These are phyloP conservation scores for Anastrepha ludens DNA, from an alignment of 1,140 invertebrate genomes.

Conservation along the genomic window DNA sequence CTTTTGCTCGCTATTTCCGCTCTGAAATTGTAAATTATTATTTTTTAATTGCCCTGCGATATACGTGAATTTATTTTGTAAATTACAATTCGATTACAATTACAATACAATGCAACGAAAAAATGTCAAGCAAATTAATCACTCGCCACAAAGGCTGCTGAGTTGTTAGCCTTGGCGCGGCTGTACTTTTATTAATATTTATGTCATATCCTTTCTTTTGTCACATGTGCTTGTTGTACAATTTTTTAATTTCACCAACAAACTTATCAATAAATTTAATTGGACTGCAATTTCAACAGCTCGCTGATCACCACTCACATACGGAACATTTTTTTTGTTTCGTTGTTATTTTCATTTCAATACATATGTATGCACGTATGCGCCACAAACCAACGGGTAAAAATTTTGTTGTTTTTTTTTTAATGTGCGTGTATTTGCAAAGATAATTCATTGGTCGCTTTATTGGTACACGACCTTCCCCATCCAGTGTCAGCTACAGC, in stretches of 20 bases:
- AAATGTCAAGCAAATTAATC: slow-evolving; percentile 2
- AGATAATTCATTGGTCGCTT: background rate
- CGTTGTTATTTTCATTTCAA: background rate
- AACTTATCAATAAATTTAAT: slow-evolving; percentile 34
- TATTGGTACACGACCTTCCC: background rate
- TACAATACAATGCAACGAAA: background rate
- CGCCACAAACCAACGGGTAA: background rate
- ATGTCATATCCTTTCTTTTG: slow-evolving; percentile 10
- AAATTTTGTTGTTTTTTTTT: background rate
- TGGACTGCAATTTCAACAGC: slow-evolving; percentile 21
- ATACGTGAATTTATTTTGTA: no score
- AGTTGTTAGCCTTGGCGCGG: background rate
- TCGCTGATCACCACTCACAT: background rate
- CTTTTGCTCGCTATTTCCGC: background rate
- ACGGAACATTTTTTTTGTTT: slow-evolving; percentile 1
- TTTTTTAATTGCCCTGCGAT: background rate
- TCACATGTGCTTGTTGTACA: background rate
- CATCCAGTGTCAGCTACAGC: background rate
- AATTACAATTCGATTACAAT: background rate
- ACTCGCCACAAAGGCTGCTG: slow-evolving; percentile 3
- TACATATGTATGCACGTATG: background rate
- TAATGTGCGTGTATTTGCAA: background rate
- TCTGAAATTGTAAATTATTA: background rate
- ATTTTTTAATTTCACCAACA: slow-evolving; percentile 35
- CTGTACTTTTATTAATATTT: background rate